phyloP scores from a whole-genome alignment of 2,113 vertebrate genomes.

The Stigmatopora argus region DNA sequence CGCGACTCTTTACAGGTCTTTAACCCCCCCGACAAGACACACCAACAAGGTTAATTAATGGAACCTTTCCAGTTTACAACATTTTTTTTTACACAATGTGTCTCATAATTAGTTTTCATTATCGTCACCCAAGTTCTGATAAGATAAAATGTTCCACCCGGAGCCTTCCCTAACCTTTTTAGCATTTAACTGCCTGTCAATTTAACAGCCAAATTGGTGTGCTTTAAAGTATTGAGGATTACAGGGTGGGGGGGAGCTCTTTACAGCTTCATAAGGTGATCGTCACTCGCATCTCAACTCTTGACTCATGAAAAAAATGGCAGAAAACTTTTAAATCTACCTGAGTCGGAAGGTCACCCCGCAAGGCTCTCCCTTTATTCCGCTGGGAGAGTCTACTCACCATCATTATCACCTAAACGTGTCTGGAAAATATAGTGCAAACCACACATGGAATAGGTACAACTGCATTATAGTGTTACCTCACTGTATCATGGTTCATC shows the following conservation, averaged over 20 bases:
- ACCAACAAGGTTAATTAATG: slow-evolving; percentile 65
- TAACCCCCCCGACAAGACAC: slow-evolving; percentile 41
- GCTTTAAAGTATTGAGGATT: slow-evolving; percentile 61
- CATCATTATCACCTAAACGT: slow-evolving; percentile 5
- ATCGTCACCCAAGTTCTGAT: slow-evolving; percentile 62
- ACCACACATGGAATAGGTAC: background rate
- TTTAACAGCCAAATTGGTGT: slow-evolving; percentile 60
- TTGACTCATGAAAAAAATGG: slow-evolving; percentile 58
- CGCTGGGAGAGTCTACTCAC: slow-evolving; percentile 2
- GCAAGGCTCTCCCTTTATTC: slow-evolving; percentile 35
- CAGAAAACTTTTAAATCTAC: slow-evolving; percentile 57
- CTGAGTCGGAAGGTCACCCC: slow-evolving; percentile 56
- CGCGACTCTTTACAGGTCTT: slow-evolving; percentile 63
- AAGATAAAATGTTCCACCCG: slow-evolving; percentile 64
- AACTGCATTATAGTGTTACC: background rate
- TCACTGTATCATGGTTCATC: background rate
- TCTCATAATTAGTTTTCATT: slow-evolving; percentile 74
- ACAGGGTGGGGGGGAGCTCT: slow-evolving; percentile 54
- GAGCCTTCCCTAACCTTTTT: slow-evolving; percentile 68
- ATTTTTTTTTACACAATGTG: slow-evolving; percentile 60
- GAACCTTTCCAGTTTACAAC: slow-evolving; percentile 70
- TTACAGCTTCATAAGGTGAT: slow-evolving; percentile 60
- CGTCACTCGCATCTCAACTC: slow-evolving; percentile 42
- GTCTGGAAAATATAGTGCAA: slow-evolving; percentile 5
- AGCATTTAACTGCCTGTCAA: slow-evolving; percentile 67